Evolutionary conservation across 2,888 invertebrate genomes (phyloP), one percentile per base, ranked within the genome.

Genomic region (Drosophila leonis): DNA sequence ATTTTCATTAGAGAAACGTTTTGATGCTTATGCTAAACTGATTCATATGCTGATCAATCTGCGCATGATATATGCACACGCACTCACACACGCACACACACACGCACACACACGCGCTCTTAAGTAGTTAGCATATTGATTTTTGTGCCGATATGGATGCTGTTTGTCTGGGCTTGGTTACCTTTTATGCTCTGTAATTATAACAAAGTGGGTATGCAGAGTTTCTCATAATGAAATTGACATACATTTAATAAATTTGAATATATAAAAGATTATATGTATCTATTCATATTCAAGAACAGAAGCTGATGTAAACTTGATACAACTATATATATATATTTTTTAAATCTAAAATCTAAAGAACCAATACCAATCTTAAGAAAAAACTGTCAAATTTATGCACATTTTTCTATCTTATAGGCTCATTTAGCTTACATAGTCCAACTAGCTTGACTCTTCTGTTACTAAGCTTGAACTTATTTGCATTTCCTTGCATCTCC

Each of bases 21-120:
- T 83, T 74, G 70, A 87, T 88, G 88, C 82, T 86, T 81, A 88
- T 88, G 86, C 83, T 77, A 85, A 86, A 75, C 61, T 74, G 63
- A 86, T 86, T 86, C 84, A 82, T 75, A 86, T 85, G 81, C 82
- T 86, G 86, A 86, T 84, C 82, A 70, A 79, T 84, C 75, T 73
- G 69, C 46, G 65, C 31, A 69, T 79, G 77, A 74, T 77, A 78
- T 65, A 72, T 49, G 49, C 31, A 49, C 20, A 56, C 56, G 27
- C 63, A 31, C 33, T 12, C 49, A 52, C 46, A 64, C 52, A 41
- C 70, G 56, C 42, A 20, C 27, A 39, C 41, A 52, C 42, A 37
- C 48, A 27, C 63, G 18, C 33, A 15, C 48, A 42, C 41, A 67
- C 52, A 44, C 65, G n/a, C 29, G 48, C 48, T 15, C 29, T 13